A percentile compares a stretch with the other conserved stretches of the same genome.
These are phyloP conservation scores for Vipera latastei DNA, from an alignment of 2,797 vertebrate genomes.

Conservation along the genomic window DNA sequence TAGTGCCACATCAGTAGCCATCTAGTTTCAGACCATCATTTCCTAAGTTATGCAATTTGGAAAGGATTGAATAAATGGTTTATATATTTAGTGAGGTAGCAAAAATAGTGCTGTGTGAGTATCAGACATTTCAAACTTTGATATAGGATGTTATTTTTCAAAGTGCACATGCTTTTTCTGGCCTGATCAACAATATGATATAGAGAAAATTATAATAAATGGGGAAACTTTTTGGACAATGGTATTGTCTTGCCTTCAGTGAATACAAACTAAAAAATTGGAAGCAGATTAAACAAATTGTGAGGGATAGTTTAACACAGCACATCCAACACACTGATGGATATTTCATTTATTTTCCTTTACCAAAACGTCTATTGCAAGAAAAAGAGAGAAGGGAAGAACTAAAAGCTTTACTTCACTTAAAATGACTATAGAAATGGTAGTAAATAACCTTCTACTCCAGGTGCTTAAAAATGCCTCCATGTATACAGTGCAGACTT, in stretches of 20 bases:
- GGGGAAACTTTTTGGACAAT: not conserved
- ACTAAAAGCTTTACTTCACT: not conserved
- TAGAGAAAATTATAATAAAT: no score
- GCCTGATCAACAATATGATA: not conserved
- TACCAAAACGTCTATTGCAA: not conserved
- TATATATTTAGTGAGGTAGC: not conserved
- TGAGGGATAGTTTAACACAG: not conserved
- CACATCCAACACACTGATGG: not conserved
- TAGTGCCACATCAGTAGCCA: not conserved
- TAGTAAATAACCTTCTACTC: constrained; percentile 12
- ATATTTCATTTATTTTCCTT: constrained; percentile 30
- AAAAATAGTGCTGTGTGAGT: not conserved
- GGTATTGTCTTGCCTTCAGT: not conserved
- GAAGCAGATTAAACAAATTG: not conserved
- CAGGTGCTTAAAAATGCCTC: not conserved
- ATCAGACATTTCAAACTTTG: not conserved
- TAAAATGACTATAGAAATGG: not conserved
- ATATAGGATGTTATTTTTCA: not conserved
- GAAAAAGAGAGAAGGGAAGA: constrained; percentile 2
- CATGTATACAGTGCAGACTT: constrained; percentile 24
- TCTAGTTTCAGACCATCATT: not conserved
- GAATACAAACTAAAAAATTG: not conserved
- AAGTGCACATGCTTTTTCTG: not conserved
- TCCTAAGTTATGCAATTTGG: not conserved
- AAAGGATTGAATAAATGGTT: not conserved